Percentiles rank a stretch among this genome's conserved stretches.
Evolutionary conservation across 2,797 vertebrate genomes (phyloP).

Genomic region (Ceyx erithaca): DNA sequence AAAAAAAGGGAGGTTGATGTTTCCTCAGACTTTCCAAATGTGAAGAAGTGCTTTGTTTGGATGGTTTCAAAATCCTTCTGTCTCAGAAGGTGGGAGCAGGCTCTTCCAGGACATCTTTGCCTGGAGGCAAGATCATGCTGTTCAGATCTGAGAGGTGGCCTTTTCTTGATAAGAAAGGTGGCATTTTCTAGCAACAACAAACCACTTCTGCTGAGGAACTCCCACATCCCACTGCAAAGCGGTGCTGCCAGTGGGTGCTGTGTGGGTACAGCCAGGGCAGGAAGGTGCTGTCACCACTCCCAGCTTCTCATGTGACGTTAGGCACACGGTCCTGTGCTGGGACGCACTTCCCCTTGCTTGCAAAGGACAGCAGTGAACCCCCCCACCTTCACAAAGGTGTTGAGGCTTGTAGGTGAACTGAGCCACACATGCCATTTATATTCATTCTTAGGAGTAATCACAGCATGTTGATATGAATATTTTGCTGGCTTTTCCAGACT

Average conservation of each 20-base stretch:
- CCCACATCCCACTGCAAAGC: background rate
- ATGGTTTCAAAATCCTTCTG: background rate
- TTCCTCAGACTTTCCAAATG: background rate
- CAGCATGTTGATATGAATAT: fast-evolving
- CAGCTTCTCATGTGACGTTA: background rate
- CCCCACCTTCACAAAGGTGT: background rate
- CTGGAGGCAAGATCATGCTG: background rate
- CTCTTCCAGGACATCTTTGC: background rate
- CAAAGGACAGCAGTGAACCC: background rate
- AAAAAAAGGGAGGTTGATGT: no score
- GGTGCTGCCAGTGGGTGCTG: background rate
- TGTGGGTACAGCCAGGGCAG: background rate
- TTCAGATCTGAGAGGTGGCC: background rate
- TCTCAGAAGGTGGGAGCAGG: background rate
- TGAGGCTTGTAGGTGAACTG: background rate
- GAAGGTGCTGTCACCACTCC: background rate
- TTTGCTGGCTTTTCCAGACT: background rate
- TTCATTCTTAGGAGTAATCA: background rate
- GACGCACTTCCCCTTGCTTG: no score
- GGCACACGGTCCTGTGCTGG: background rate
- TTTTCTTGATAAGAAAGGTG: background rate
- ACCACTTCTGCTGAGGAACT: background rate
- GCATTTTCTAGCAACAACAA: background rate
- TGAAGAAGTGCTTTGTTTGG: background rate
- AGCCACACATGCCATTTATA: background rate